phyloP scores from a whole-genome alignment of 2,888 invertebrate genomes.

The Drosophila anceps region DNA sequence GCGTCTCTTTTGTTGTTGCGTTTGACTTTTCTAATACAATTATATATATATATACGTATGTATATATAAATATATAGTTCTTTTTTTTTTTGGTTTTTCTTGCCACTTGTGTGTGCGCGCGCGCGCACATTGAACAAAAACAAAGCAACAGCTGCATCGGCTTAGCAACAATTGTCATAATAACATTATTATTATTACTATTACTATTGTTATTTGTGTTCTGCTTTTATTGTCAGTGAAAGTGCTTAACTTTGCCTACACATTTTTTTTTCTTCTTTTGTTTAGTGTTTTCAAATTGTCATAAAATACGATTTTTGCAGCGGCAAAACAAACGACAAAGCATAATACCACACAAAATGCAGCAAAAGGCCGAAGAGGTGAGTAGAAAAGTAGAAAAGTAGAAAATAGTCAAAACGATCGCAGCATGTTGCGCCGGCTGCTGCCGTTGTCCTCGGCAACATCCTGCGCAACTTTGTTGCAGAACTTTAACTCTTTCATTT shows the following conservation, averaged over 20 bases:
- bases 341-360: conserved; percentile 47
- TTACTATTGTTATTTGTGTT: conserved; percentile 38
- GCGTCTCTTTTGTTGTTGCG: conserved; percentile 19
- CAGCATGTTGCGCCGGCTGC: conserved; percentile 3
- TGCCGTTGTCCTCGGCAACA: conserved; percentile 27
- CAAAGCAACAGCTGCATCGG: conserved; percentile 20
- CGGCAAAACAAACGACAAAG: conserved; percentile 9
- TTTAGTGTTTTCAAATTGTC: conserved; percentile 45
- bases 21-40: background rate
- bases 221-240: conserved; percentile 46
- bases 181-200: conserved; percentile 32
- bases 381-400: conserved; percentile 36
- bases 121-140: conserved; percentile 50
- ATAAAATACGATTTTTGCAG: conserved; percentile 47
- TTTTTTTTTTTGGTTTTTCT: conserved; percentile 7
- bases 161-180: conserved; percentile 52
- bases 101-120: conserved; percentile 50
- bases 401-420: conserved; percentile 7
- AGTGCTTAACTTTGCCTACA: conserved; percentile 43
- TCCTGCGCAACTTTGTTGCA: conserved; percentile 49
- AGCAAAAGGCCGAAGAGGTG: conserved; percentile 72
- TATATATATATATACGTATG: too few species aligned
- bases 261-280: conserved; percentile 24
- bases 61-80: too few species aligned
- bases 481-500: conserved; percentile 33